Conservation (phyloP, 1,140 invertebrate species). For the Bursaphelenchus mucronatus region DNA sequence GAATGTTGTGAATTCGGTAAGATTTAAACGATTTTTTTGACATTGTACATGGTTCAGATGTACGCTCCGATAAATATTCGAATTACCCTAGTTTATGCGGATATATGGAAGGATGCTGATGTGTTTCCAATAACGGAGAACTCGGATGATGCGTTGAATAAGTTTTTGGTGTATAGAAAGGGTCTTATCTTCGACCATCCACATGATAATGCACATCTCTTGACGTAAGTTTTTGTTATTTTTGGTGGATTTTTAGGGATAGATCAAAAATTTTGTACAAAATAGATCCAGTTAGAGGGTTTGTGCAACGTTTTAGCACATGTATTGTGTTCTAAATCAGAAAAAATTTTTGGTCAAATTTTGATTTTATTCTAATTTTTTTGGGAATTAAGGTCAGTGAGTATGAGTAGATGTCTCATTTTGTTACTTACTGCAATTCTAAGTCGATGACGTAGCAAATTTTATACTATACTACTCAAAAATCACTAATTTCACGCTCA, state of each 20-base stretch:
- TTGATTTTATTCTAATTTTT: too few relatives aligned
- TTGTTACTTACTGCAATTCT: too few relatives aligned
- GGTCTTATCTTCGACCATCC: slow-evolving; percentile 60
- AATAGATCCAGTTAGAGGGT: too few relatives aligned
- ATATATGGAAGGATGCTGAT: slow-evolving; percentile 54
- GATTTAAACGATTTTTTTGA: slow-evolving; percentile 5
- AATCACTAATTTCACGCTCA: slow-evolving; percentile 18
- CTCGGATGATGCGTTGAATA: slow-evolving; percentile 44
- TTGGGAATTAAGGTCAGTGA: too few relatives aligned
- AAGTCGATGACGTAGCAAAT: too few relatives aligned
- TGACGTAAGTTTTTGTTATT: slow-evolving; percentile 72
- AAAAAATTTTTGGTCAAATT: too few relatives aligned
- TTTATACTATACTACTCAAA: too few relatives aligned
- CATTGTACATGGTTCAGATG: slow-evolving; percentile 41
- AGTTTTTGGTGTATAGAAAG: slow-evolving; percentile 57
- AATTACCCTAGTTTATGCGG: slow-evolving; percentile 53
- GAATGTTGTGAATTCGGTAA: slow-evolving; percentile 53
- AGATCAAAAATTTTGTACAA: too few relatives aligned
- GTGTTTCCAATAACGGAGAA: slow-evolving; percentile 42
- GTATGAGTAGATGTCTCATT: too few relatives aligned
- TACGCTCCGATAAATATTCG: slow-evolving; percentile 56
- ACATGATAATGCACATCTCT: slow-evolving; percentile 92
- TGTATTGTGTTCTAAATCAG: slow-evolving; percentile 21
- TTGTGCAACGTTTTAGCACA: neutral
- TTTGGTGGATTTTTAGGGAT: slow-evolving; percentile 20